Evolutionary conservation across 2,797 vertebrate genomes (phyloP).

Genomic region (Clarias pachynema): DNA sequence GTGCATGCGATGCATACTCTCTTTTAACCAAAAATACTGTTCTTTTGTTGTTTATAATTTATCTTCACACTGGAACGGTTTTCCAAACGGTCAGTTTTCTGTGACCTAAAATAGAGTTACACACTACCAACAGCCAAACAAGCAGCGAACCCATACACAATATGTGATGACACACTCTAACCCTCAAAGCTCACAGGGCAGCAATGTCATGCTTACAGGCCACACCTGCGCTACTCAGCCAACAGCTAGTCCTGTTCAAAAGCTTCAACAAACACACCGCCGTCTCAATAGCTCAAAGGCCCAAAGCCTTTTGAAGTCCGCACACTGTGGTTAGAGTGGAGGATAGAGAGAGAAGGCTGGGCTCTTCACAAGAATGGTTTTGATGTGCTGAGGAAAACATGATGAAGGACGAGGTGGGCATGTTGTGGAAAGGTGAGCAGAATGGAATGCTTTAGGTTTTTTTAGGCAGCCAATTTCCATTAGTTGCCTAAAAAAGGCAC

Average conservation of each 20-base stretch:
- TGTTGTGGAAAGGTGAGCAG: constrained; percentile 13
- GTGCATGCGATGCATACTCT: too few species aligned
- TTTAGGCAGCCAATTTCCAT: background rate
- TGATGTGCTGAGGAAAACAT: constrained; percentile 27
- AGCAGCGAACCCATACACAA: background rate
- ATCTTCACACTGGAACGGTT: too few species aligned
- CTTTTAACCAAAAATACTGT: too few species aligned
- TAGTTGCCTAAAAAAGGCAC: background rate
- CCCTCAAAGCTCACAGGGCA: constrained; percentile 64
- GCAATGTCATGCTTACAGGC: constrained; percentile 61
- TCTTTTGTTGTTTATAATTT: too few species aligned
- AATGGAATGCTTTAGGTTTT: constrained; percentile 17
- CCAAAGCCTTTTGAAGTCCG: constrained; percentile 70
- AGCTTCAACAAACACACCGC: constrained; percentile 52
- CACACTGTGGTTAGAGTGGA: constrained; percentile 43
- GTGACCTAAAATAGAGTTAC: too few species aligned
- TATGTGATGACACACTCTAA: constrained; percentile 17
- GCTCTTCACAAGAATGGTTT: constrained; percentile 27
- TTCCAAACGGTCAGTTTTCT: too few species aligned
- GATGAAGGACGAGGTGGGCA: constrained; percentile 18
- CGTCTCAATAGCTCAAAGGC: constrained; percentile 62
- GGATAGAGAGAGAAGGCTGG: constrained; percentile 35
- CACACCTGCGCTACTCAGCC: constrained; percentile 65
- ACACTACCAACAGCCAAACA: background rate
- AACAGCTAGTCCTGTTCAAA: constrained; percentile 49